These are phyloP conservation scores for Spheniscus mendiculus DNA, from an alignment of 2,113 vertebrate species.

Conservation along the genomic window DNA sequence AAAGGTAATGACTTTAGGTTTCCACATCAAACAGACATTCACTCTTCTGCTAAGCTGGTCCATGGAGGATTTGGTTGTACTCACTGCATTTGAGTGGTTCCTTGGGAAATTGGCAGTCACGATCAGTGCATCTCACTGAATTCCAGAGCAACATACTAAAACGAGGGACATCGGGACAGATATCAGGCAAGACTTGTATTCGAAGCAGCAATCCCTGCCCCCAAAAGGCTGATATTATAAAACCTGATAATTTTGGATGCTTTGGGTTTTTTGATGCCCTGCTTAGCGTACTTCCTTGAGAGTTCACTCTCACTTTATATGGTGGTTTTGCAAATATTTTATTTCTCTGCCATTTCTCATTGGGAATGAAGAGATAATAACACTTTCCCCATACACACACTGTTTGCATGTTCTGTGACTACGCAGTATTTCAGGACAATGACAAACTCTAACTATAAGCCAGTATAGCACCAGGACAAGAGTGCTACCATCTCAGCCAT, in stretches of 20 bases:
- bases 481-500: background rate
- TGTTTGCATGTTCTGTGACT: background rate
- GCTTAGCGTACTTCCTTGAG: background rate
- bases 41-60: background rate
- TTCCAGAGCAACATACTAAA: background rate
- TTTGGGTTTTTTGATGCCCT: background rate
- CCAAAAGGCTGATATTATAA: rapidly evolving
- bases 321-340: background rate
- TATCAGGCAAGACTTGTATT: background rate
- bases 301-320: background rate
- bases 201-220: background rate
- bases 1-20: background rate
- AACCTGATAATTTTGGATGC: background rate
- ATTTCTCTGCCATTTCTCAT: background rate
- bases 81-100: background rate
- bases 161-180: background rate
- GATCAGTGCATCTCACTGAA: background rate
- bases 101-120: background rate
- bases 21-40: background rate
- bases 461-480: background rate
- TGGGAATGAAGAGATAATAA: background rate
- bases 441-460: background rate
- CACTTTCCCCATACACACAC: background rate
- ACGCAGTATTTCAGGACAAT: background rate
- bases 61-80: background rate